A percentile compares a stretch with the other conserved stretches of the same genome.
Evolutionary conservation across 1,140 invertebrate species (phyloP).

Genomic region (Drosophila insularis): DNA sequence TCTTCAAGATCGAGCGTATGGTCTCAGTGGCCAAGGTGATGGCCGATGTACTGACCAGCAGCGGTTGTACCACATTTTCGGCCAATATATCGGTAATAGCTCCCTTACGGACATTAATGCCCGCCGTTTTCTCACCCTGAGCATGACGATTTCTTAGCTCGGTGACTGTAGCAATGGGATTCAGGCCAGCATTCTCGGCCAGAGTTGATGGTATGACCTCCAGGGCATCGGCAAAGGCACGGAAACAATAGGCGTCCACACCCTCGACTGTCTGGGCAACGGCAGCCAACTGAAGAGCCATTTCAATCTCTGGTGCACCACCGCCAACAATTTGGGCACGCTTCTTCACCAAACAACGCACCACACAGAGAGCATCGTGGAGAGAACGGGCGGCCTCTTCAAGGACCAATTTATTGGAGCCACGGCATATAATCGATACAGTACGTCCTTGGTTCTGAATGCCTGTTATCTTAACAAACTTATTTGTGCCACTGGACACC

Average conservation of each 20-base stretch:
- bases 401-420: conserved; percentile 97
- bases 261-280: conserved; percentile 93
- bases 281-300: conserved; percentile 92
- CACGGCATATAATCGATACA: conserved; percentile 96
- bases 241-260: conserved; percentile 96
- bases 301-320: conserved; percentile 98
- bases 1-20: conserved; percentile 98
- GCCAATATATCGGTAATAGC: conserved; percentile 97
- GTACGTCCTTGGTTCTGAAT: conserved; percentile 94
- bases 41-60: conserved; percentile 96
- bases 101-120: conserved; percentile 98
- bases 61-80: conserved; percentile 98
- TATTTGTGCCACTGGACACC: conserved; percentile 93
- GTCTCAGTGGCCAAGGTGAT: conserved; percentile 98
- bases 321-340: conserved; percentile 96
- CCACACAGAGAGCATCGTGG: conserved; percentile 99
- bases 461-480: conserved; percentile 97
- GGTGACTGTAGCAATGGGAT: conserved; percentile 98
- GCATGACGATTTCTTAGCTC: conserved; percentile 97
- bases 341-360: conserved; percentile 97
- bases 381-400: conserved; percentile 98
- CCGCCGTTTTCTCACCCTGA: conserved; percentile 90
- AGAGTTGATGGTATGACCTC: conserved; percentile 98
- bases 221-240: conserved; percentile 97
- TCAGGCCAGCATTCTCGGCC: conserved; percentile 99